Evolutionary conservation across 2,113 vertebrate genomes (phyloP), one percentile per base, ranked within the genome.

Genomic region (Oriolus oriolus): DNA sequence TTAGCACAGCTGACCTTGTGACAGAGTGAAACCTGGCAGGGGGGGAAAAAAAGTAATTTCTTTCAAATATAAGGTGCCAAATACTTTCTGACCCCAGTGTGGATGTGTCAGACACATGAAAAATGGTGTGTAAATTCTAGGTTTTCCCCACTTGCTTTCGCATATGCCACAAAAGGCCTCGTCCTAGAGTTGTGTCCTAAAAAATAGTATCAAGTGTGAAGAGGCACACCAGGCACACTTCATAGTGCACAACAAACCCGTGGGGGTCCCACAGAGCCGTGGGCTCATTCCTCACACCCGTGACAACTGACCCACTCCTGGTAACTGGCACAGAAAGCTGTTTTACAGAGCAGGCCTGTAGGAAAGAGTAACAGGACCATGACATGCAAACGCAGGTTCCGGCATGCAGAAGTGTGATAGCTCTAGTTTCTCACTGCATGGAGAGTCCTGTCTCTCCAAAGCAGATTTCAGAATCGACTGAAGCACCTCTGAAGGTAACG

Each of bases 181-280:
- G 0, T 18, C 17, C 30, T 56, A n/a, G 42, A 76, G 28, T 35
- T 30, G 12, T 45, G 39, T 41, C 68, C 64, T 39, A 47, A 86
- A 80, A 53, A 35, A 15, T 0, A 56, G 26, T 0, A 5, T 16
- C 12, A 49, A 37, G 49, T 0, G 0, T 42, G 49, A 47, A 35
- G 18, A 80, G 35, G 14, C 16, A 8, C 7, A 64, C 6, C 33
- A 68, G 54, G 10, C 16, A 28, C 26, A 16, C 15, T 49, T 26
- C 6, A 33, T 15, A 33, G 24, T 3, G 35, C 30, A 11, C 8
- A n/a, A 6, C 42, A 83, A 27, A 65, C 6, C 27, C 16, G 0
- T 2, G 12, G 12, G 45, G 10, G 13, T 37, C 24, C 52, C 53
- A 56, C 31, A 78, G 39, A 87, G 22, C 33, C 2, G 0, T 3